Percentiles rank a stretch among this genome's conserved stretches.
phyloP scores from a whole-genome alignment of 1,140 invertebrate genomes.

The Lepidurus arcticus region DNA sequence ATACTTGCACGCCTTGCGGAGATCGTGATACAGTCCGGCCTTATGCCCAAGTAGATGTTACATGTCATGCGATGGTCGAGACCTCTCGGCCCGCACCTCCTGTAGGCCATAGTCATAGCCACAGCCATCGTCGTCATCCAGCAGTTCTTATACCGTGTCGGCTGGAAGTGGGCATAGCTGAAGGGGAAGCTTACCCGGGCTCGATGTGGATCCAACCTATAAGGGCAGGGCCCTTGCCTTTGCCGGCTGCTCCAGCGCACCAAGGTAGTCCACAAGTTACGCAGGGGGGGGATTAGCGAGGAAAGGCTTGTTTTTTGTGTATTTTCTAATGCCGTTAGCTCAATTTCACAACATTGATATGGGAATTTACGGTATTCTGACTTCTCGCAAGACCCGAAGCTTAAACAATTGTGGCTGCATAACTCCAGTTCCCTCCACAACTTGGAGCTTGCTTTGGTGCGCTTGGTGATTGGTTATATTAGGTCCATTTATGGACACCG shows the following conservation, averaged over 20 bases:
- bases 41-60: constrained; percentile 11
- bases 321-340: background rate
- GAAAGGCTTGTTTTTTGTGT: constrained; percentile 13
- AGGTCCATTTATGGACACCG: background rate
- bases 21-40: constrained; percentile 23
- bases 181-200: constrained; percentile 24
- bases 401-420: background rate
- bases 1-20: background rate
- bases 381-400: background rate
- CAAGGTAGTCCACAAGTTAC: constrained; percentile 16
- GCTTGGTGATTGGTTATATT: constrained; percentile 7
- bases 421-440: background rate
- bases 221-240: background rate
- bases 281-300: constrained; percentile 3
- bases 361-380: background rate
- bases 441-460: constrained; percentile 16
- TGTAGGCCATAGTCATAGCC: background rate
- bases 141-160: constrained; percentile 24
- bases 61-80: background rate
- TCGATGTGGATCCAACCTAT: constrained; percentile 29
- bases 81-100: background rate
- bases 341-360: background rate
- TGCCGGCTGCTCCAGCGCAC: constrained; percentile 7
- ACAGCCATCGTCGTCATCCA: constrained; percentile 11
- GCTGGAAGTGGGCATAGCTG: constrained; percentile 26